Base-by-base conservation (phyloP, 2,888 invertebrate species). In the Lordiphosa andalusiaca region DNA sequence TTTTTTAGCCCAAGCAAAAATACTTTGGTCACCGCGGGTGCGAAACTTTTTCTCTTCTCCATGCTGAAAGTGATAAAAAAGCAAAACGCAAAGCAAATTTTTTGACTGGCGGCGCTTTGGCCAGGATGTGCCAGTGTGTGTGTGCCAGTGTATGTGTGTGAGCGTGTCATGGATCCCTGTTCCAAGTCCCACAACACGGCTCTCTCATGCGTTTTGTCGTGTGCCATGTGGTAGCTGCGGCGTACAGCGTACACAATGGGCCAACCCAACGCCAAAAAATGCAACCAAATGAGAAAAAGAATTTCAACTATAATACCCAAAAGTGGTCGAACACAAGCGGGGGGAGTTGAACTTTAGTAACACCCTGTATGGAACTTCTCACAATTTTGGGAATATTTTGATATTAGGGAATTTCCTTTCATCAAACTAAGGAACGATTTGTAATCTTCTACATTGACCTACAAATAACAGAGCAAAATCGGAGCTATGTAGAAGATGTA, bases 1-100 rank as follows among this genome's bases (percentile, higher is more conserved):
- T 7, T 9, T 42, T 40, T 40, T 21, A 10, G 25, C 6, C 6
- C 37, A 67, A 66, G 50, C 59, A 67, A 59, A 66, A 74, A 69
- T 74, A 64, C 72, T 84, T 82, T 71, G 75, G 71, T 57, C 86
- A 72, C 75, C 60, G 67, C 71, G 86, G 78, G 84, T 75, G 78
- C 61, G 72, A 73, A 75, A 54, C 63, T 68, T 62, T 61, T 38
- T 40, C 48, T 47, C 49, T 16, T n/a, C 25, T 13, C 10, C 5
- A 33, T 6, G 16, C 16, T 16, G 2, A 44, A 42, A 53, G 21
- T 9, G 37, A 46, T 57, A 53, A 61, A 53, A 50, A 64, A 59
- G n/a, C 39, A n/a, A 12, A 12, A 4, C 2, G n/a, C n/a, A n/a
- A 49, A 16, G 16, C 36, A 19, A 49, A 61, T 66, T 54, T 41